Evolutionary conservation across 2,888 invertebrate species (phyloP).

Genomic region (Drosophila niveifrons): DNA sequence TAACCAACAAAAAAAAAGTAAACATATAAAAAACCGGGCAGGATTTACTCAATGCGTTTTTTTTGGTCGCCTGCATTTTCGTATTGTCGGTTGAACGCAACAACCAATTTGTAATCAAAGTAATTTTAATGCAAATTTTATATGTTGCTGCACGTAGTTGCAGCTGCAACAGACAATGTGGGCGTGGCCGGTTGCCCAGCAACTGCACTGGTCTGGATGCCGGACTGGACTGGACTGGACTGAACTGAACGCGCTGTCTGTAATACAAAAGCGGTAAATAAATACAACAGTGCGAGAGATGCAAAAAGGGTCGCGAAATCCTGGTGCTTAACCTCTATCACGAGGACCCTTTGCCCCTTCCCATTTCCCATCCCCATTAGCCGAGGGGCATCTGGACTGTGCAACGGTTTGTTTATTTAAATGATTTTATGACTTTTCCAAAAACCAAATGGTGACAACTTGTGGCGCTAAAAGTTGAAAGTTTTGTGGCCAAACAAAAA

Average conservation of each 20-base stretch:
- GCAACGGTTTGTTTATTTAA: constrained; percentile 71
- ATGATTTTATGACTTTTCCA: constrained; percentile 76
- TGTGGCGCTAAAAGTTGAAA: constrained; percentile 78
- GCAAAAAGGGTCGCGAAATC: constrained; percentile 44
- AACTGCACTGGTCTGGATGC: constrained; percentile 7
- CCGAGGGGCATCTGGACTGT: constrained; percentile 4
- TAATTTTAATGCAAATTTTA: constrained; percentile 82
- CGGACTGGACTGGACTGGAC: constrained; percentile 2
- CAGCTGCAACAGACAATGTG: constrained; percentile 39
- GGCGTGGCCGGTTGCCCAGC: constrained; percentile 25
- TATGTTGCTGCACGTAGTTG: constrained; percentile 60
- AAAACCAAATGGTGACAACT: constrained; percentile 79
- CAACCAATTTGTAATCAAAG: constrained; percentile 82
- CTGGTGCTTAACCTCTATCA: constrained; percentile 48
- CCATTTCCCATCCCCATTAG: not conserved
- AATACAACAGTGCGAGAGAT: constrained; percentile 48
- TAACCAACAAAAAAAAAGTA: constrained; percentile 9
- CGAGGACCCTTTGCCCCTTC: not conserved
- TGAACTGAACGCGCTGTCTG: constrained; percentile 19
- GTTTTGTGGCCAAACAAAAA: constrained; percentile 73
- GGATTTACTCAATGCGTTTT: constrained; percentile 52
- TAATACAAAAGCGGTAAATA: constrained; percentile 66
- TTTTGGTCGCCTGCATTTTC: constrained; percentile 35
- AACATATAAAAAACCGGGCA: constrained; percentile 20
- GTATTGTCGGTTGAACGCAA: constrained; percentile 39